A percentile compares a stretch with the other conserved stretches of the same genome.
These are phyloP conservation scores for Drosophila virilis DNA, from an alignment of 1,140 invertebrate species.

Conservation along the genomic window DNA sequence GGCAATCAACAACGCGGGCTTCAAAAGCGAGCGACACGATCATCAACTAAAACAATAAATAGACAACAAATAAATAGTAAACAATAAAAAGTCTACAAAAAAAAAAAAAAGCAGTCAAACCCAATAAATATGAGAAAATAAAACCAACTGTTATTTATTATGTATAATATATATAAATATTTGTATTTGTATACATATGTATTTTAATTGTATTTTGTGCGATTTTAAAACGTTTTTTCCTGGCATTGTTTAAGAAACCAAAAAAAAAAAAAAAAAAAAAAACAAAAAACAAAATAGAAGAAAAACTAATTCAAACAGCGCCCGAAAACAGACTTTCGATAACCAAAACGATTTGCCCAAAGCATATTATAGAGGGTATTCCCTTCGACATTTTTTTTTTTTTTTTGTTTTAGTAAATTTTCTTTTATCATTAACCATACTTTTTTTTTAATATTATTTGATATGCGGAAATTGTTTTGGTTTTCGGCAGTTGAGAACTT, in stretches of 20 bases:
- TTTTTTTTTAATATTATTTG: constrained; percentile 1
- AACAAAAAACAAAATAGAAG: too few relatives aligned
- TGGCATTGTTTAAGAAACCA: constrained; percentile 16
- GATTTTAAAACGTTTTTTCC: constrained; percentile 41
- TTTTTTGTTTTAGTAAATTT: too few relatives aligned
- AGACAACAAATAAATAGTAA: constrained; percentile 38
- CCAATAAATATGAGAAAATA: constrained; percentile 16
- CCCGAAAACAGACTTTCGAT: not conserved
- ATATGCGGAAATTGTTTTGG: constrained; percentile 4
- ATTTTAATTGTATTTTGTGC: constrained; percentile 48
- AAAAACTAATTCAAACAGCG: not conserved
- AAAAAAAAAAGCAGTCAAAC: constrained; percentile 27
- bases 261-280: constrained; percentile 4
- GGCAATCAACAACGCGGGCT: constrained; percentile 68
- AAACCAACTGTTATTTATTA: constrained; percentile 73
- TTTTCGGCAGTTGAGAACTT: constrained; percentile 13
- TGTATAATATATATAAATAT: constrained; percentile 60
- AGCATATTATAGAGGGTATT: not conserved
- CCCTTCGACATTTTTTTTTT: not conserved
- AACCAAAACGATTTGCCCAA: not conserved
- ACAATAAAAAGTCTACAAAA: constrained; percentile 26
- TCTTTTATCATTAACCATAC: not conserved
- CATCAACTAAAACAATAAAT: constrained; percentile 44
- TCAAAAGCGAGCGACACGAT: constrained; percentile 58
- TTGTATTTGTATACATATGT: constrained; percentile 47